A percentile compares a stretch with the other conserved stretches of the same genome.
phyloP scores from a whole-genome alignment of 2,113 vertebrate species.

The Puntigrus tetrazona region DNA sequence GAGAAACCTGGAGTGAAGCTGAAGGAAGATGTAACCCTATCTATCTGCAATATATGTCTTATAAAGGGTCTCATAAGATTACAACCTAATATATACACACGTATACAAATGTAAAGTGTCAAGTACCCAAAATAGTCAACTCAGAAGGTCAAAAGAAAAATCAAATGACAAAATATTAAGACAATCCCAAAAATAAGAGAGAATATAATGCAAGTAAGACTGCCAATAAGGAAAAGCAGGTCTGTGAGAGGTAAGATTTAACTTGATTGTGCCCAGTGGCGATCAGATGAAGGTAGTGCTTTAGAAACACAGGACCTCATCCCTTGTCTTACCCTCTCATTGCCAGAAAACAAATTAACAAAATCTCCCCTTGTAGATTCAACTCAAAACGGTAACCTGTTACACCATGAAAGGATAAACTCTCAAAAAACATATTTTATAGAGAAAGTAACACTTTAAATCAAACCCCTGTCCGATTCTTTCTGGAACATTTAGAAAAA shows the following conservation, averaged over 20 bases:
- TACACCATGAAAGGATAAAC: constrained; percentile 61
- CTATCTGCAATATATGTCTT: constrained; percentile 70
- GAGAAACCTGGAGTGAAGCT: constrained; percentile 74
- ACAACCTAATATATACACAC: constrained; percentile 78
- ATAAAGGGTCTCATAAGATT: constrained; percentile 72
- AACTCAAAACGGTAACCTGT: constrained; percentile 67
- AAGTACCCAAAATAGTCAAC: constrained; percentile 81
- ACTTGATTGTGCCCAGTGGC: constrained; percentile 68
- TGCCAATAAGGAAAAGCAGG: constrained; percentile 65
- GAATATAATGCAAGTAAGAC: constrained; percentile 61
- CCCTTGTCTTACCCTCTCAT: constrained; percentile 57
- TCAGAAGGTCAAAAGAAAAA: constrained; percentile 64
- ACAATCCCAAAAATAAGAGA: constrained; percentile 69
- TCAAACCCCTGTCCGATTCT: constrained; percentile 75
- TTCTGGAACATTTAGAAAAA: constrained; percentile 76
- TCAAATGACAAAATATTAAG: constrained; percentile 67
- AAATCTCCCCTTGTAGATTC: constrained; percentile 62
- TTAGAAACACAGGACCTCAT: constrained; percentile 73
- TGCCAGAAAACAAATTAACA: constrained; percentile 30
- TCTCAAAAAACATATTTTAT: constrained; percentile 58
- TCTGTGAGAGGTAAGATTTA: constrained; percentile 69
- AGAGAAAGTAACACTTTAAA: constrained; percentile 80
- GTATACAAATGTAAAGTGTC: constrained; percentile 82
- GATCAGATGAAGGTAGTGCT: constrained; percentile 74
- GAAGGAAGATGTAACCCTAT: constrained; percentile 69